Evolutionary conservation across 92 coral and sea anemone species (phyloP).

Genomic region (Zoanthus solanderi): DNA sequence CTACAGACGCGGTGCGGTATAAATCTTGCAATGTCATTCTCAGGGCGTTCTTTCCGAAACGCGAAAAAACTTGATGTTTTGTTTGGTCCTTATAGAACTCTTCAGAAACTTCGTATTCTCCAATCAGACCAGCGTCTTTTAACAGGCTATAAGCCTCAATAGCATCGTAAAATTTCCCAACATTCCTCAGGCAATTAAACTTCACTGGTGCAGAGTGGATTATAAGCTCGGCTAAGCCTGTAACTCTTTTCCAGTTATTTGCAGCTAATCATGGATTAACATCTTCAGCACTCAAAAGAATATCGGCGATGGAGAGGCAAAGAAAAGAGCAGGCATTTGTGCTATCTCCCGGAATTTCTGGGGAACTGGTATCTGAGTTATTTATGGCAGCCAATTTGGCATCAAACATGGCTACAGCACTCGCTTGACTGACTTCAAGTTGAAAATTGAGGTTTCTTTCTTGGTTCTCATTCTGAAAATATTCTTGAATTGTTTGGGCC

Average conservation of each 20-base stretch:
- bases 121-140: not conserved
- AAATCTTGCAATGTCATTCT: not conserved
- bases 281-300: not conserved
- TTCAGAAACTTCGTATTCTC: not conserved
- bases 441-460: constrained; percentile 5
- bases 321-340: constrained; percentile 23
- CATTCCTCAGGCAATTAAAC: not conserved
- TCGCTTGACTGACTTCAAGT: constrained; percentile 11
- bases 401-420: constrained; percentile 9
- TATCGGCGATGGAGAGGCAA: constrained; percentile 13
- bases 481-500: constrained; percentile 15
- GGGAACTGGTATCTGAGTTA: not conserved
- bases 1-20: not conserved
- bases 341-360: not conserved
- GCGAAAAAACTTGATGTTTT: not conserved
- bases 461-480: constrained; percentile 6
- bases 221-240: not conserved
- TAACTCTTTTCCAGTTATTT: not conserved
- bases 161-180: not conserved
- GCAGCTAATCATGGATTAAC: not conserved
- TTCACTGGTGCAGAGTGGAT: constrained; percentile 4
- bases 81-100: constrained; percentile 1
- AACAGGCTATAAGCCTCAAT: not conserved
- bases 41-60: constrained; percentile 13
- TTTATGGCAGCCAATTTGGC: constrained; percentile 19